A percentile compares a stretch with the other conserved stretches of the same genome.
phyloP scores from a whole-genome alignment of 2,113 vertebrate genomes.

The Grammomys surdaster region DNA sequence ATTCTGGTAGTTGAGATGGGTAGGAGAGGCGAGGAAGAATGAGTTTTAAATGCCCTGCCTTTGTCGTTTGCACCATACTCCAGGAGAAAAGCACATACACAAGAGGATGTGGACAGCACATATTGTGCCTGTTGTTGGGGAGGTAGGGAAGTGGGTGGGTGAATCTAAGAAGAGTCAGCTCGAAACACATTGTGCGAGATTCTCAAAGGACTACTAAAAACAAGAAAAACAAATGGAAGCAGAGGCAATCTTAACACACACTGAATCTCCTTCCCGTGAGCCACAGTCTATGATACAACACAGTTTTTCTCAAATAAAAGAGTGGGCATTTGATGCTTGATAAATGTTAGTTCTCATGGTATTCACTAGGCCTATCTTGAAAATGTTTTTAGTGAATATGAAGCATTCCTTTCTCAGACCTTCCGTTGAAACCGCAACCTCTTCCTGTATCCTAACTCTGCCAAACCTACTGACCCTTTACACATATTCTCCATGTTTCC shows the following conservation, averaged over 20 bases:
- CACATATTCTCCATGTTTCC: accelerated
- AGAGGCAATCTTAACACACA: not conserved
- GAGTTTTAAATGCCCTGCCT: no score
- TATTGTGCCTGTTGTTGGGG: not conserved
- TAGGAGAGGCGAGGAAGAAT: not conserved
- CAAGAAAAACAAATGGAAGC: not conserved
- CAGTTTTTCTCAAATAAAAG: slow-evolving; percentile 3
- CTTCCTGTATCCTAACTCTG: not conserved
- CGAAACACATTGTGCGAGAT: not conserved
- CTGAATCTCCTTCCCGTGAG: not conserved
- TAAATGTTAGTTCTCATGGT: not conserved
- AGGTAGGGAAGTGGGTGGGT: not conserved
- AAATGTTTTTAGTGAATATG: not conserved
- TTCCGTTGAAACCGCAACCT: not conserved
- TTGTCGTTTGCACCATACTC: not conserved
- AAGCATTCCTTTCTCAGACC: not conserved
- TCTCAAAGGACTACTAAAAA: not conserved
- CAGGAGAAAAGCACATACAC: not conserved
- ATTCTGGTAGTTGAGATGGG: not conserved
- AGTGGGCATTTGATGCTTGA: not conserved
- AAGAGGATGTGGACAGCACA: not conserved
- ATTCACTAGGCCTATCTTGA: not conserved
- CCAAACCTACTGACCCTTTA: not conserved
- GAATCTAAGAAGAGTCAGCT: no score
- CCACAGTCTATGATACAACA: not conserved